These are phyloP conservation scores for Malachius bipustulatus DNA, from an alignment of 2,888 invertebrate species.

Conservation along the genomic window DNA sequence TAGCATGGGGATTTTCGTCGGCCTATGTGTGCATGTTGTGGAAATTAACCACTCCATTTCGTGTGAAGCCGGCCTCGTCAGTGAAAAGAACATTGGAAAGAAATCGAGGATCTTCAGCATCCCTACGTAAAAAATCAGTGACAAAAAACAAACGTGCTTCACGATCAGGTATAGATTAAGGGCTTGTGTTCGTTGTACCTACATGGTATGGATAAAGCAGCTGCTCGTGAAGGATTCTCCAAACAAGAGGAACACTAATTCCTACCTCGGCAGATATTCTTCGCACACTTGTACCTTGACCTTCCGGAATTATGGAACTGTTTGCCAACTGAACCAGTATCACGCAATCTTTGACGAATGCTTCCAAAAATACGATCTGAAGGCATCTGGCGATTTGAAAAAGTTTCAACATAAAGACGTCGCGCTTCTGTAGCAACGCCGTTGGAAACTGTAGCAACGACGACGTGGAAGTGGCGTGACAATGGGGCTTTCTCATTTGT, in stretches of 20 bases:
- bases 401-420: conserved; percentile 3
- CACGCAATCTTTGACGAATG: conserved; percentile 10
- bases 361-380: conserved; percentile 9
- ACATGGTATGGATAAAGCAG: conserved; percentile 2
- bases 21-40: not conserved
- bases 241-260: conserved; percentile 10
- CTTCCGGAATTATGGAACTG: conserved; percentile 6
- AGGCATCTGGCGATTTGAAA: conserved; percentile 10
- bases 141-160: not conserved
- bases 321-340: conserved; percentile 9
- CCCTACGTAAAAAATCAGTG: not conserved
- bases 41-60: not conserved
- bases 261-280: conserved; percentile 9
- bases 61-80: not conserved
- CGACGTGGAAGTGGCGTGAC: too few species aligned
- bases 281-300: conserved; percentile 8
- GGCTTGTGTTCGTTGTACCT: conserved; percentile 3
- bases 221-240: conserved; percentile 6
- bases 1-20: conserved; percentile 3
- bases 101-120: conserved; percentile 1
- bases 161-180: not conserved
- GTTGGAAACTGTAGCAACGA: too few species aligned
- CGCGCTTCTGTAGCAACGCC: too few species aligned
- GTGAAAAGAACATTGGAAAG: conserved; percentile 1
- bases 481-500: too few species aligned